Evolutionary conservation across 2,888 invertebrate species (phyloP), one percentile per base, ranked within the genome.

Genomic region (Autographa gamma): DNA sequence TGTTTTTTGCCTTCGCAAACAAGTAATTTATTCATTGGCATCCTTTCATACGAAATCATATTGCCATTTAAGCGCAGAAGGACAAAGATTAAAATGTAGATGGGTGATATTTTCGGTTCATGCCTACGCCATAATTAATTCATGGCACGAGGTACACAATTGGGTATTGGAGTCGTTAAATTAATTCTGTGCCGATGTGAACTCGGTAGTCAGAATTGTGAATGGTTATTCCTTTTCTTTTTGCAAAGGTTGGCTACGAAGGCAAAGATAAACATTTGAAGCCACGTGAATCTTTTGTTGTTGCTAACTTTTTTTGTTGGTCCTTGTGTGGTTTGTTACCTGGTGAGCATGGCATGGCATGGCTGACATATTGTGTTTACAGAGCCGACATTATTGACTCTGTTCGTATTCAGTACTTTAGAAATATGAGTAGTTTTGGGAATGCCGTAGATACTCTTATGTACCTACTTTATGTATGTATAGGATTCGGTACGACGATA

Each of bases 21-120:
- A 65, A 67, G 60, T 82, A 79, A 82, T 84, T 84, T 84, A 82
- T 82, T 84, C 82, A 82, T 81, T 76, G 80, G 58, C 64, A 73
- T 74, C 74, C 67, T 69, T 74, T 64, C 63, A 58, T 79, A 71
- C 52, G 34, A 69, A 82, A 73, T 76, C 71, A 73, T 71, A 83
- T 63, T 74, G 71, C 69, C 73, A 74, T 81, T 78, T 76, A 74
- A 67, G 69, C 59, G 41, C 62, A 61, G 54, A 64, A 76, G 69
- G 69, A 73, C 82, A 79, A 71, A 84, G 80, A 82, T 74, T 84
- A 82, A 76, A 61, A 76, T 79, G 60, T 69, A 71, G 72, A 84
- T 73, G 59, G 56, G n/a, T n/a, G 11, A 67, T 74, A 65, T 82
- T 73, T 74, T 72, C 34, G 67, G 62, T 82, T 78, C 58, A 69